A percentile compares a stretch with the other conserved stretches of the same genome.
These are phyloP conservation scores for Hycleus phaleratus DNA, from an alignment of 1,140 invertebrate species.

Conservation along the genomic window DNA sequence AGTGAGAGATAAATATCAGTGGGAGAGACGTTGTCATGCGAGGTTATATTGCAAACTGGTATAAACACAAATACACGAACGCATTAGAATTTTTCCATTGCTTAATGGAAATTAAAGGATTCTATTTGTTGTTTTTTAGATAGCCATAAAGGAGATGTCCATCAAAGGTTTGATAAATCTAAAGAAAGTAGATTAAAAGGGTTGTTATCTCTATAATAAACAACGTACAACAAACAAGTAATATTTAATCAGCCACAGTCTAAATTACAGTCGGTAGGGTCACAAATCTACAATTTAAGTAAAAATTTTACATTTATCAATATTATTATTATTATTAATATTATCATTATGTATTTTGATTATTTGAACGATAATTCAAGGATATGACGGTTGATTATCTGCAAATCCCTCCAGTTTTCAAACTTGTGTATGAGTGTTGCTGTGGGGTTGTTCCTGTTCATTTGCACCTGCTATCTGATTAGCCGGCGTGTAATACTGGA, in stretches of 20 bases:
- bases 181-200: neutral
- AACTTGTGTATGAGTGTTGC: slow-evolving; percentile 71
- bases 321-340: neutral
- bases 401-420: slow-evolving; percentile 31
- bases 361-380: too few relatives aligned
- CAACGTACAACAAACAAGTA: slow-evolving; percentile 27
- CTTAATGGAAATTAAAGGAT: too few relatives aligned
- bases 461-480: slow-evolving; percentile 57
- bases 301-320: slow-evolving; percentile 27
- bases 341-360: neutral
- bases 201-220: neutral
- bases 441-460: slow-evolving; percentile 64
- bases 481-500: slow-evolving; percentile 70
- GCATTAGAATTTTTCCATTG: too few relatives aligned
- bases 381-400: too few relatives aligned
- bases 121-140: too few relatives aligned
- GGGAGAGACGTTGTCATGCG: too few relatives aligned
- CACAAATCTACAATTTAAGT: slow-evolving; percentile 22
- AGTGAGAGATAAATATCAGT: too few relatives aligned
- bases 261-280: slow-evolving; percentile 17
- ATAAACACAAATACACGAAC: too few relatives aligned
- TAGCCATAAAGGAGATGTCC: too few relatives aligned
- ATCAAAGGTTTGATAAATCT: too few relatives aligned
- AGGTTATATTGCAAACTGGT: too few relatives aligned
- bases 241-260: slow-evolving; percentile 25